Percentiles rank a stretch among this genome's conserved stretches.
These are phyloP conservation scores for Jacana jacana DNA, from an alignment of 2,113 vertebrate species.

Conservation along the genomic window DNA sequence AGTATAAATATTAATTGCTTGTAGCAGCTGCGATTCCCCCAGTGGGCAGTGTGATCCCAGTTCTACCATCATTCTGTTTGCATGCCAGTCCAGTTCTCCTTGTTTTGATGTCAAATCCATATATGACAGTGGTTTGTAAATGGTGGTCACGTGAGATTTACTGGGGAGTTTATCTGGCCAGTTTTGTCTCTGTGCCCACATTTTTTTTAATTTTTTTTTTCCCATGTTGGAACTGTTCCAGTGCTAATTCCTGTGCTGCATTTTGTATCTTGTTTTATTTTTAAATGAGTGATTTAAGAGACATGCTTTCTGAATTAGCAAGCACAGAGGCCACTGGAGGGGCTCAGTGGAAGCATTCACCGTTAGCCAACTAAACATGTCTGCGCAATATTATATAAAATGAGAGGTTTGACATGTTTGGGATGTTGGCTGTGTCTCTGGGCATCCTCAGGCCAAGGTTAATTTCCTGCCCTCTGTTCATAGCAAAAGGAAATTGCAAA, in stretches of 20 bases:
- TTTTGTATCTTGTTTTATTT: not conserved
- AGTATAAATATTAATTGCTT: constrained; percentile 4
- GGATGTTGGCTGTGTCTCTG: not conserved
- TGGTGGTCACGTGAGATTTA: not conserved
- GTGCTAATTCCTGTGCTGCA: not conserved
- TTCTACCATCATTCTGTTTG: not conserved
- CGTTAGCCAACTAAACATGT: not conserved
- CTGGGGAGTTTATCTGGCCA: not conserved
- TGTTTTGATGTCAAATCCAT: not conserved
- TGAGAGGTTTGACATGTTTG: not conserved
- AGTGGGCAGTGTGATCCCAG: not conserved
- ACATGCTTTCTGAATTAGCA: not conserved
- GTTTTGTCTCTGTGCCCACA: not conserved
- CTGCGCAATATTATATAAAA: not conserved
- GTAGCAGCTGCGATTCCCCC: not conserved
- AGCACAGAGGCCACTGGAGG: not conserved
- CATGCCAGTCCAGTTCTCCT: not conserved
- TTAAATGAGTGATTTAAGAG: not conserved
- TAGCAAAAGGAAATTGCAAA: constrained; percentile 1
- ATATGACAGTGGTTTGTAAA: not conserved
- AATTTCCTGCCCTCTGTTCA: constrained; percentile 31
- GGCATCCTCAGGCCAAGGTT: constrained; percentile 12
- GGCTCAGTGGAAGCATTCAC: not conserved
- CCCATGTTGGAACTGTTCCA: not conserved
- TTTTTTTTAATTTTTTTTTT: not conserved